Evolutionary conservation across 2,797 vertebrate genomes (phyloP), one percentile per base, ranked within the genome.

Genomic region (Hoplostethus mediterraneus): DNA sequence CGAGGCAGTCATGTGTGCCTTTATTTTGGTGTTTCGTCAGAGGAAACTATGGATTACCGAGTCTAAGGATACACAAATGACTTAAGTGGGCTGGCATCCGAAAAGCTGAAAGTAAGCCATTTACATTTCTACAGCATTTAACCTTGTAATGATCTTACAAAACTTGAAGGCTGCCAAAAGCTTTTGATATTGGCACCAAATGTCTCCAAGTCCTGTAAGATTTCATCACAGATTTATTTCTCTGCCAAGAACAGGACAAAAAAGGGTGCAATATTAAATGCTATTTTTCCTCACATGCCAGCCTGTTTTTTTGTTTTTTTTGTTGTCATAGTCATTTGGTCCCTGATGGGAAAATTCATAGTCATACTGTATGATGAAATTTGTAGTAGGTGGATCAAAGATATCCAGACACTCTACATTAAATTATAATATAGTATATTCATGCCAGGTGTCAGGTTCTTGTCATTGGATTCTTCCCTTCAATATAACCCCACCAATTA

Each of bases 11-110:
- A 67, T 80, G 79, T 73, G 83, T 67, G 78, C 65, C 72, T 86
- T 72, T 82, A 87, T 84, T 87, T 85, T 86, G 58, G 59, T 62
- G 62, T 71, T 88, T 79, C 73, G 83, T 85, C 82, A 74, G 47
- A 90, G 77, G 75, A 90, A 83, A 79, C 71, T 79, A 59, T 77
- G 83, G 81, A 87, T 80, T 77, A 33, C 73, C 3, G 28, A 73
- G 56, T 45, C 40, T 31, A 88, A 81, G 80, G 89, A 90, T 81
- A 82, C 33, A 81, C 60, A 66, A 60, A 72, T 51, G 64, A 78
- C 72, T 69, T 70, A 60, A 59, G 62, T 30, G 21, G 59, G 55
- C 63, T 62, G 82, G 80, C 83, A 82, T 82, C 73, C 79, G 73
- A 79, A 69, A 65, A 67, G 61, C 79, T 56, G 16, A 54, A 73